Conservation (phyloP, 2,113 vertebrate species). For the Oreochromis niloticus region DNA sequence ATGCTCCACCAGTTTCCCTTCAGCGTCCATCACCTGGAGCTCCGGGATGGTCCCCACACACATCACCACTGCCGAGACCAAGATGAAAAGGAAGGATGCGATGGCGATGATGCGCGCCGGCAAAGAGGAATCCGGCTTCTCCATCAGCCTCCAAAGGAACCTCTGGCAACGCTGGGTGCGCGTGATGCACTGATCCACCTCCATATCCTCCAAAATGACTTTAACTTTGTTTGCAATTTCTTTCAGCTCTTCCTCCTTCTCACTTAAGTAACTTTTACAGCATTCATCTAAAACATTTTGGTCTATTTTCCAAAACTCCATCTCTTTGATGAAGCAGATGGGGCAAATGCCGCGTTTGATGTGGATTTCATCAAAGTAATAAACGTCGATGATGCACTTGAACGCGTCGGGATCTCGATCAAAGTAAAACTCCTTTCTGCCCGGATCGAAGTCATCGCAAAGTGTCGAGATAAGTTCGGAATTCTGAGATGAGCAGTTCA, state of each 20-base stretch:
- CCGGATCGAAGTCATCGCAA: constrained; percentile 94
- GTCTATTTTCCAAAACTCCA: constrained; percentile 99
- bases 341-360: constrained; percentile 96
- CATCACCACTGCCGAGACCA: constrained; percentile 91
- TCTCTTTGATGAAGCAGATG: constrained; percentile 95
- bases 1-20: constrained; percentile 88
- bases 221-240: constrained; percentile 91
- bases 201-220: constrained; percentile 88
- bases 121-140: constrained; percentile 90
- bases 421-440: constrained; percentile 92
- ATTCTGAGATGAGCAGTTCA: constrained; percentile 78
- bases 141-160: constrained; percentile 90
- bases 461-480: constrained; percentile 84
- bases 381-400: constrained; percentile 91
- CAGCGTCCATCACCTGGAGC: constrained; percentile 82
- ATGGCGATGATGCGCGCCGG: constrained; percentile 85
- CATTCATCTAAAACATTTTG: constrained; percentile 88
- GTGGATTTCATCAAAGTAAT: constrained; percentile 93
- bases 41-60: constrained; percentile 94
- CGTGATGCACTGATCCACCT: constrained; percentile 75
- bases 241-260: constrained; percentile 90
- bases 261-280: constrained; percentile 86
- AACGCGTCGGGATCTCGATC: constrained; percentile 95
- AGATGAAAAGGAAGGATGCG: constrained; percentile 87
- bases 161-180: constrained; percentile 83